Percentiles rank a stretch among this genome's conserved stretches.
These are phyloP conservation scores for Aphaenogaster ashmeadi DNA, from an alignment of 1,140 invertebrate species.

Conservation along the genomic window DNA sequence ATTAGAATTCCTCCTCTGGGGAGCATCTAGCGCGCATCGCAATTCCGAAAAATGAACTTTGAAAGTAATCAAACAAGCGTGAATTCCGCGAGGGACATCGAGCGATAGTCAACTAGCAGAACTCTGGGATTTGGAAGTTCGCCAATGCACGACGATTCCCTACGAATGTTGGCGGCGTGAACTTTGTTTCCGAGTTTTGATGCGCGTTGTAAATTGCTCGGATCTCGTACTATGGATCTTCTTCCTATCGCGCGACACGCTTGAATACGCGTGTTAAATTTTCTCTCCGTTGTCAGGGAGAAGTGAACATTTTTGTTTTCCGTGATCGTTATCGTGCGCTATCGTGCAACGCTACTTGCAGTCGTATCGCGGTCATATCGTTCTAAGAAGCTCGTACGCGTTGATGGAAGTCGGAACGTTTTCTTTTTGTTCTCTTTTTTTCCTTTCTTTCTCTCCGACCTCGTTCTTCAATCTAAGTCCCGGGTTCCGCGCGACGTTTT, in stretches of 20 bases:
- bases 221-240: constrained; percentile 55
- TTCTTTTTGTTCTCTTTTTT: neutral
- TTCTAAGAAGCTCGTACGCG: neutral
- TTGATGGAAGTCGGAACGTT: constrained; percentile 32
- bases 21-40: neutral
- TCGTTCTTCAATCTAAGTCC: constrained; percentile 35
- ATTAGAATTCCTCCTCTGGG: constrained; percentile 43
- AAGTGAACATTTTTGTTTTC: neutral
- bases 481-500: constrained; percentile 35
- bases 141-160: constrained; percentile 45
- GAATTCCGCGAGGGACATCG: constrained; percentile 45
- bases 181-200: constrained; percentile 61
- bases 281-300: neutral
- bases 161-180: constrained; percentile 25
- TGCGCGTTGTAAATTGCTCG: constrained; percentile 45
- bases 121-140: constrained; percentile 55
- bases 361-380: constrained; percentile 1
- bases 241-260: constrained; percentile 27
- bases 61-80: constrained; percentile 57
- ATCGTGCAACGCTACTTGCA: neutral
- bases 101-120: constrained; percentile 49
- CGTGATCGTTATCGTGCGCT: constrained; percentile 5
- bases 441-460: neutral
- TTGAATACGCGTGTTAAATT: neutral
- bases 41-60: constrained; percentile 54